A percentile compares a stretch with the other conserved stretches of the same genome.
Evolutionary conservation across 2,797 vertebrate genomes (phyloP).

Genomic region (Phataginus tricuspis): DNA sequence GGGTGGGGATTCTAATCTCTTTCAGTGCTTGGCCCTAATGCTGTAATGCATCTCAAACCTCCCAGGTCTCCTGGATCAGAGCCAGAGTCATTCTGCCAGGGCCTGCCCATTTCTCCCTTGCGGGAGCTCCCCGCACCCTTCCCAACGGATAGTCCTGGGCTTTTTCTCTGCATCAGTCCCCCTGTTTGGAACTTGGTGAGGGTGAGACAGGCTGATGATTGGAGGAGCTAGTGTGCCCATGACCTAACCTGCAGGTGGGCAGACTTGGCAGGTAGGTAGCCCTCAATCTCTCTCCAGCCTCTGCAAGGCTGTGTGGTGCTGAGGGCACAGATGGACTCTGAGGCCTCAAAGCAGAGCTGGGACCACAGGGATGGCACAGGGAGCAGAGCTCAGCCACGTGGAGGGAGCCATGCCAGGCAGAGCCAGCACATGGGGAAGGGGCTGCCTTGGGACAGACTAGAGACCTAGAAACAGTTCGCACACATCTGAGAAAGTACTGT

Average conservation of each 20-base stretch:
- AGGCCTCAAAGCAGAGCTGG: neutral
- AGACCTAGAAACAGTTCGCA: neutral
- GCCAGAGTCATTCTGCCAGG: conserved; percentile 49
- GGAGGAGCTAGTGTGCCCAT: neutral
- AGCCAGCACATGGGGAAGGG: neutral
- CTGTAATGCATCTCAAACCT: neutral
- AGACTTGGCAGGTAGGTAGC: neutral
- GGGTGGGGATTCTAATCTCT: conserved; percentile 60
- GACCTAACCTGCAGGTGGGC: neutral
- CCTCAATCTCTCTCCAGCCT: neutral
- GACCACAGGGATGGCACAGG: neutral
- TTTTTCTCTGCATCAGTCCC: neutral
- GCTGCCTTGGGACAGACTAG: neutral
- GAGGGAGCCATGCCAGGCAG: neutral
- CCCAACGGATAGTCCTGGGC: neutral
- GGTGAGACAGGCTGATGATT: neutral
- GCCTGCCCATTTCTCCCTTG: neutral
- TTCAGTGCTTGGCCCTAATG: conserved; percentile 34
- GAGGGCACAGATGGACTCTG: neutral
- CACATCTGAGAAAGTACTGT: neutral
- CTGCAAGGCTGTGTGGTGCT: neutral
- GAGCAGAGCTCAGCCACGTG: neutral
- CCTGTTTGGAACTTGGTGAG: neutral
- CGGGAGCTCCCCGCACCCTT: neutral
- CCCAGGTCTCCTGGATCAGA: conserved; percentile 28